Conservation (phyloP, 2,888 invertebrate species). For the Atrina japonica region DNA sequence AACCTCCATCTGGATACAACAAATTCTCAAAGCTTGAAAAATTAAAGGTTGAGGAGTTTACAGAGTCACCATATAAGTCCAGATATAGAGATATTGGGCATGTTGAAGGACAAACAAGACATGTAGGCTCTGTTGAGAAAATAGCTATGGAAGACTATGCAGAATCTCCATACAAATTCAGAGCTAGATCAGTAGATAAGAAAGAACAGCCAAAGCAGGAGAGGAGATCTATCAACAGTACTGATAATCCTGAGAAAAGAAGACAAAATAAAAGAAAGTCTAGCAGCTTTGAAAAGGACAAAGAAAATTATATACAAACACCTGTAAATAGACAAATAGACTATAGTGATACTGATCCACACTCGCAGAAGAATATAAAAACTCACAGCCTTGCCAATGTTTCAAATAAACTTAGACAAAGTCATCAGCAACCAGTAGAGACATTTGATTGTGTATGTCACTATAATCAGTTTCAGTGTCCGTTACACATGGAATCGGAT, state of each 20-base stretch:
- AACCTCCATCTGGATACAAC: not conserved
- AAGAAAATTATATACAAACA: not conserved
- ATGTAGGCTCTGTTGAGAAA: constrained; percentile 1
- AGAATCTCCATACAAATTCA: constrained; percentile 43
- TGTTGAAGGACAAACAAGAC: not conserved
- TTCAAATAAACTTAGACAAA: too few species aligned
- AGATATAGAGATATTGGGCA: constrained; percentile 22
- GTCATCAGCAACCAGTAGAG: too few species aligned
- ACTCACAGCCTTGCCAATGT: too few species aligned
- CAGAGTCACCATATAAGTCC: constrained; percentile 55
- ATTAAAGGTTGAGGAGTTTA: not conserved
- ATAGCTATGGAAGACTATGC: constrained; percentile 13
- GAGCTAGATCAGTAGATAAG: constrained; percentile 1
- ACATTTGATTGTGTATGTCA: too few species aligned
- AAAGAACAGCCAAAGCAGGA: too few species aligned
- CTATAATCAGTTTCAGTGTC: too few species aligned
- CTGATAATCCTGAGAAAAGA: not conserved
- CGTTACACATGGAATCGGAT: not conserved
- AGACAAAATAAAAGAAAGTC: constrained; percentile 1
- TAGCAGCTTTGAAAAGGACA: not conserved
- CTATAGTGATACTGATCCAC: too few species aligned
- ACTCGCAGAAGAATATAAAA: too few species aligned
- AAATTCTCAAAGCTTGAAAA: not conserved
- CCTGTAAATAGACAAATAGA: not conserved
- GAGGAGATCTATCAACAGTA: too few species aligned